Base-by-base conservation (phyloP, 2,888 invertebrate genomes). In the Onthophagus sagittarius region DNA sequence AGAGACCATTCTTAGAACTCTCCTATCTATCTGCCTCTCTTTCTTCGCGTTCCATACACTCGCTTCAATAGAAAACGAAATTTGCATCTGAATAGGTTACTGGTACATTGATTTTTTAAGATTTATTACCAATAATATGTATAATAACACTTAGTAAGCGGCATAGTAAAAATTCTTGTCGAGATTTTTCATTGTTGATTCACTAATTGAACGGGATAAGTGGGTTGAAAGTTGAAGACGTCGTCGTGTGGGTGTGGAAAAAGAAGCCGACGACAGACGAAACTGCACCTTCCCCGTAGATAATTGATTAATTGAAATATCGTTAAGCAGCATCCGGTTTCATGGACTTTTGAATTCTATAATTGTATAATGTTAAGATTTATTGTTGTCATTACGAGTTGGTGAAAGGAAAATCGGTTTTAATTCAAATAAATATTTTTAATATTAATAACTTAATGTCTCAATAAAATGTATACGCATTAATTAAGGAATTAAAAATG, bases 331-430 rank as follows among this genome's bases (percentile, higher is more conserved):
- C 73, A 73, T 71, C 71, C 71, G 73, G 67, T 23, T 73, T 70
- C 14, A 65, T 62, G 71, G 71, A 73, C 71, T 63, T 71, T 71
- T 71, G 70, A 73, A 73, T 73, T 73, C 67, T 67, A 33, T 71
- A 73, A 73, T 73, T 71, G 65, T 33, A 70, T 73, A 73, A 73
- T 65, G 14, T 14, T 23, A 62, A 73, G 73, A 73, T 73, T 73
- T 73, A 73, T 23, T 23, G 3, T 23, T 71, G 73, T 67, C 39
- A 70, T 15, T n/a, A 32, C 32, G 31, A n/a, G 23, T 23, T 53
- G 39, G 39, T 11, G 39, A 11, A 53, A 11, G 39, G 23, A 23
- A 53, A 11, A 53, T 53, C 39, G 39, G 6, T 53, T 53, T 9
- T 53, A 53, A 53, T 53, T 53, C 1, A 7, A 53, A 11, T 53